Base-by-base conservation (phyloP, 1,140 invertebrate genomes). In the Cecropterus lyciades region DNA sequence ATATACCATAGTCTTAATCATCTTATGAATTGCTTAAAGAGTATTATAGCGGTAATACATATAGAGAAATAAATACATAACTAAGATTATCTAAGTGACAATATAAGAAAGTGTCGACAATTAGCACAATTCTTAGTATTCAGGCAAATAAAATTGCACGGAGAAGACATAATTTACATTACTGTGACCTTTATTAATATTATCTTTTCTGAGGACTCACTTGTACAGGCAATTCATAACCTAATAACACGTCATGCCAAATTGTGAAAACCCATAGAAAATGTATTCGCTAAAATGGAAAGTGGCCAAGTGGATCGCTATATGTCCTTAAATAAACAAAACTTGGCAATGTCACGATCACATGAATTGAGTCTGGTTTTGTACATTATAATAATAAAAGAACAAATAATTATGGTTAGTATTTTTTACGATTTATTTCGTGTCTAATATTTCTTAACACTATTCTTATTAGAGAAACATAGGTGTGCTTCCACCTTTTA, bases 281-380 rank as follows among this genome's bases (percentile, higher is more conserved):
- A 48, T 63, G 33, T 59, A 68, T 15, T 63, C 16, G 62, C 37
- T 59, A 49, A 67, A 70, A 72, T 75, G 73, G 73, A 75, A 70
- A 72, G 63, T 66, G 63, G 73, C 73, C 73, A 75, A 75, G 40
- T 75, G 55, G 63, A 55, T 62, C 53, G 45, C 55, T 40, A 66
- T 65, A 60, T 64, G 63, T 67, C 52, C 57, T 68, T 68, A 48
- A 69, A 75, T 72, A 75, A 75, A 67, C 52, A 48, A 64, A 67
- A 68, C 67, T 77, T 73, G 69, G 72, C 71, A 37, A 53, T 62
- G 48, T 56, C 65, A 65, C 64, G 63, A 52, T 40, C 17, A 64
- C 30, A 53, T 16, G 27, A 53, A 53, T 37, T 37, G 27, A 37
- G 30, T 17, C 8, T 1, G 3, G 1, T 37, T 53, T 15, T 37